phyloP scores from a whole-genome alignment of 2,113 vertebrate genomes.

The Anoplopoma fimbria region DNA sequence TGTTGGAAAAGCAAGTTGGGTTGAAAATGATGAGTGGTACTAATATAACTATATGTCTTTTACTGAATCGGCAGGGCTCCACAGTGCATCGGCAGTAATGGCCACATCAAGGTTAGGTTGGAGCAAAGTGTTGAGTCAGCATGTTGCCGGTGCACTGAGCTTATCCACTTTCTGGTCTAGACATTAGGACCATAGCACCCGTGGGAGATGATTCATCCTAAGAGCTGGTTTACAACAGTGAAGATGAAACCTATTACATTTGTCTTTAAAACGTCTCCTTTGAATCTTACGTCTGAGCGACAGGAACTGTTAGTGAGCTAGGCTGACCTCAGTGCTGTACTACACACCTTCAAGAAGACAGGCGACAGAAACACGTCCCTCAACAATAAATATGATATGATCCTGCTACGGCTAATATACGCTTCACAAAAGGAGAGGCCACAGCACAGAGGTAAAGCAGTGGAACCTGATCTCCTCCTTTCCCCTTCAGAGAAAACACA shows the following conservation, averaged over 20 bases:
- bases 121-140: constrained; percentile 37
- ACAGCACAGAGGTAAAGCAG: neutral
- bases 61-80: constrained; percentile 7
- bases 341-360: neutral
- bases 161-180: neutral
- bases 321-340: neutral
- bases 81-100: constrained; percentile 11
- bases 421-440: too few relatives aligned
- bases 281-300: neutral
- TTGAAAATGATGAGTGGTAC: neutral
- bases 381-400: too few relatives aligned
- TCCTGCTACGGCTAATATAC: neutral
- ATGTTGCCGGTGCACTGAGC: neutral
- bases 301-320: too few relatives aligned
- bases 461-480: constrained; percentile 3
- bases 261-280: too few relatives aligned
- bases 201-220: neutral
- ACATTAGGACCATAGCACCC: constrained; percentile 5
- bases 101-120: neutral
- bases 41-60: neutral
- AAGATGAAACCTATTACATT: too few relatives aligned
- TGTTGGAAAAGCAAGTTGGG: neutral
- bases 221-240: neutral
- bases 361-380: neutral
- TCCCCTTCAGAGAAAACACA: constrained; percentile 14